Percentiles rank a stretch among this genome's conserved stretches.
Evolutionary conservation across 2,888 invertebrate species (phyloP).

Genomic region (Eubasilissa splendida): DNA sequence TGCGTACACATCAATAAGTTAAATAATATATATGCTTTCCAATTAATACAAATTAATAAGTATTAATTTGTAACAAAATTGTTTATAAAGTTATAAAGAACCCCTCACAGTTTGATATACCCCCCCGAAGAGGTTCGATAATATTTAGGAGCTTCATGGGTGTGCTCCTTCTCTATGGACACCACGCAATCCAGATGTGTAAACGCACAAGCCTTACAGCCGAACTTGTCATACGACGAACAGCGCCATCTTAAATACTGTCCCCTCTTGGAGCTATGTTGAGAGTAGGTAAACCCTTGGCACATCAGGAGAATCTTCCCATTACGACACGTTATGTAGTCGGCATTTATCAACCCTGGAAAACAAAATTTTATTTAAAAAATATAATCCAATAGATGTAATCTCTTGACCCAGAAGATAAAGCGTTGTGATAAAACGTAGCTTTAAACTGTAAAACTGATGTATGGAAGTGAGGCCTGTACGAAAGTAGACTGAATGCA

Average conservation of each 20-base stretch:
- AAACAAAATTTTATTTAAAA: neutral
- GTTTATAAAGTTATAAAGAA: too few species aligned
- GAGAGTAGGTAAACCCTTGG: conserved; percentile 36
- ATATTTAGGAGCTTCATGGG: conserved; percentile 20
- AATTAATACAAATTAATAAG: too few species aligned
- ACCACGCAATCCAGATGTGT: conserved; percentile 7
- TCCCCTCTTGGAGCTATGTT: conserved; percentile 1
- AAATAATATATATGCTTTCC: too few species aligned
- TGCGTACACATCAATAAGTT: too few species aligned
- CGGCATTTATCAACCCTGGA: conserved; percentile 4
- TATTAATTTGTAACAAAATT: too few species aligned
- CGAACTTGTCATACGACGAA: conserved; percentile 14
- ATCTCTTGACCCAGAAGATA: too few species aligned
- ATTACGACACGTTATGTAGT: neutral
- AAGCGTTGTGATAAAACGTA: too few species aligned
- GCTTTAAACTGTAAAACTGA: too few species aligned
- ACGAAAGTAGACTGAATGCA: too few species aligned
- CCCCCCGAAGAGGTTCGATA: neutral
- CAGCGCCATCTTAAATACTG: conserved; percentile 34
- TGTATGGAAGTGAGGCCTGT: too few species aligned
- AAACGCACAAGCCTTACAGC: conserved; percentile 20
- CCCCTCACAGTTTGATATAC: conserved; percentile 1
- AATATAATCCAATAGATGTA: too few species aligned
- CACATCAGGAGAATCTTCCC: conserved; percentile 24
- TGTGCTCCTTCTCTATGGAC: conserved; percentile 19